phyloP scores from a whole-genome alignment of 2,797 vertebrate genomes.

The Pagetopsis macropterus region DNA sequence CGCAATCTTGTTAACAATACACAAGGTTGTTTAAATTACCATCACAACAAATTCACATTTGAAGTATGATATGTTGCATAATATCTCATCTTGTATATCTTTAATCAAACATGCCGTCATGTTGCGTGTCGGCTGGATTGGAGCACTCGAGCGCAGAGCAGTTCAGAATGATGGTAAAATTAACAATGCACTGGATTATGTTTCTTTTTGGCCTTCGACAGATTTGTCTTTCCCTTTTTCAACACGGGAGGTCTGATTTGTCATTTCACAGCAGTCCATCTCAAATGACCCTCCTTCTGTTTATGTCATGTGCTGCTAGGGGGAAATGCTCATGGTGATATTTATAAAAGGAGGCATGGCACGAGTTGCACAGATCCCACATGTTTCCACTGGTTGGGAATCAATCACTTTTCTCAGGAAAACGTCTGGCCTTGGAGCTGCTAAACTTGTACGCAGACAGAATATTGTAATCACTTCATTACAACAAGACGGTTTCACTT shows the following conservation, averaged over 20 bases:
- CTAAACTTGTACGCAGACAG: slow-evolving; percentile 51
- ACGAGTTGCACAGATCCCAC: slow-evolving; percentile 53
- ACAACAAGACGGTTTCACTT: slow-evolving; percentile 60
- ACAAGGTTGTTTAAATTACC: slow-evolving; percentile 31
- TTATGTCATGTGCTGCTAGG: slow-evolving; percentile 66
- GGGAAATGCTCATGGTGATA: slow-evolving; percentile 53
- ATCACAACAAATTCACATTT: slow-evolving; percentile 30
- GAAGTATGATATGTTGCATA: slow-evolving; percentile 23
- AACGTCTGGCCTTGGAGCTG: slow-evolving; percentile 65
- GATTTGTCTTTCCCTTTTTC: slow-evolving; percentile 50
- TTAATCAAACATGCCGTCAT: slow-evolving; percentile 64
- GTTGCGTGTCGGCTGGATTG: slow-evolving; percentile 58
- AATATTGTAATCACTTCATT: slow-evolving; percentile 72
- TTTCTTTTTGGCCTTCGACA: slow-evolving; percentile 68
- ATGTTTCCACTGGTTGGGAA: slow-evolving; percentile 59
- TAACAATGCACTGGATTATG: slow-evolving; percentile 55
- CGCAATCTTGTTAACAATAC: slow-evolving; percentile 12
- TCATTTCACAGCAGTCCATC: slow-evolving; percentile 66
- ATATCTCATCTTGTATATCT: slow-evolving; percentile 41
- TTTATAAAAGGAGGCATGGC: slow-evolving; percentile 65
- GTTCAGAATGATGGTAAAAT: slow-evolving; percentile 53
- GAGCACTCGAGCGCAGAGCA: slow-evolving; percentile 21
- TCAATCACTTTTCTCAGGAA: slow-evolving; percentile 56
- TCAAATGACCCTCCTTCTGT: slow-evolving; percentile 59
- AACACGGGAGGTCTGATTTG: slow-evolving; percentile 66